Evolutionary conservation across 2,797 vertebrate species (phyloP).

Genomic region (Thalassophryne amazonica): DNA sequence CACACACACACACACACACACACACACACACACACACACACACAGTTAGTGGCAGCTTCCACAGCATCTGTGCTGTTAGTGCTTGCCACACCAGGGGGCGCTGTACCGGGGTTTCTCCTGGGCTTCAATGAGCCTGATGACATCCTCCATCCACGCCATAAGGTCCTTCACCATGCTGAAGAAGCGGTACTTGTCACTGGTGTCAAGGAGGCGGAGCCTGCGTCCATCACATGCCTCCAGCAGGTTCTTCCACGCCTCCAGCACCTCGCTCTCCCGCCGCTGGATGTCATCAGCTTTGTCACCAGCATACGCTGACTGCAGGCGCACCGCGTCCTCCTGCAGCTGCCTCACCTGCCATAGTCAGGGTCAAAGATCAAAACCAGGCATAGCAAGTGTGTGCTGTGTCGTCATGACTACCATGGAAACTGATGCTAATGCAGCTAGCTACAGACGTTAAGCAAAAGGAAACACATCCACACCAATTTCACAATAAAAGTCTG

Average conservation of each 20-base stretch:
- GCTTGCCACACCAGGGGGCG: rapidly evolving
- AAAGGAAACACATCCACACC: too few relatives aligned
- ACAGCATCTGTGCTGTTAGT: too few relatives aligned
- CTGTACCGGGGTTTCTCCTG: conserved; percentile 93
- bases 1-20: not conserved
- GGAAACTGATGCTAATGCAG: too few relatives aligned
- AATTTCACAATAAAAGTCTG: conserved; percentile 55
- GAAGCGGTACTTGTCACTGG: conserved; percentile 95
- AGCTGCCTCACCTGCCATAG: conserved; percentile 87
- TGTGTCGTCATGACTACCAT: too few relatives aligned
- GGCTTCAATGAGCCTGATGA: conserved; percentile 93
- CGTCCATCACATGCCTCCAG: conserved; percentile 90
- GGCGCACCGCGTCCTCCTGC: conserved; percentile 91
- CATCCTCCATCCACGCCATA: conserved; percentile 98
- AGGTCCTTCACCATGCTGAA: conserved; percentile 96
- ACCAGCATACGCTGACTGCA: conserved; percentile 92
- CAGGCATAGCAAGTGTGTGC: too few relatives aligned
- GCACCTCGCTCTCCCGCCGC: conserved; percentile 87
- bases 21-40: not conserved
- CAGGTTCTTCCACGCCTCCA: conserved; percentile 90
- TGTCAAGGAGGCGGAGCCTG: conserved; percentile 83
- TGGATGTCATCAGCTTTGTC: conserved; percentile 97
- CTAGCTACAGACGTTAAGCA: too few relatives aligned
- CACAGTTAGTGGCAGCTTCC: too few relatives aligned
- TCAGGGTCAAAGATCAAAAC: not conserved